phyloP scores from a whole-genome alignment of 2,113 vertebrate genomes.

The Cebidichthys violaceus region DNA sequence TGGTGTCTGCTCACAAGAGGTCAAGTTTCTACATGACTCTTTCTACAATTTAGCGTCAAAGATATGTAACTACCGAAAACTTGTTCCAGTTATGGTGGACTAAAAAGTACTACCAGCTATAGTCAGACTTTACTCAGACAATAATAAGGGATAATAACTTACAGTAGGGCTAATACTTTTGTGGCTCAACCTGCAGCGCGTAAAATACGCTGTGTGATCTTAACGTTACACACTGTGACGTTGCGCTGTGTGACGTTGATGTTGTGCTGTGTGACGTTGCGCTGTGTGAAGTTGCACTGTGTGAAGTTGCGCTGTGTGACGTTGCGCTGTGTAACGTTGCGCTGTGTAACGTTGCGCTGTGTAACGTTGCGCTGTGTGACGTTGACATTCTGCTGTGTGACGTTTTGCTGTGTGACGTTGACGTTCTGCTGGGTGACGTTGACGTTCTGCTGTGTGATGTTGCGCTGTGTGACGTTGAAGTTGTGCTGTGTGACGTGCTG shows the following conservation, averaged over 20 bases:
- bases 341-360: no score
- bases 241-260: background rate
- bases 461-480: no score
- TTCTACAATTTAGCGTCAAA: conserved; percentile 26
- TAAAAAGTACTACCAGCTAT: background rate
- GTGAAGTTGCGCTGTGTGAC: background rate
- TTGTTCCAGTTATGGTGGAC: conserved; percentile 19
- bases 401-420: no score
- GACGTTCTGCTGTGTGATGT: no score
- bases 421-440: no score
- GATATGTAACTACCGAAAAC: background rate
- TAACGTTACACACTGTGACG: background rate
- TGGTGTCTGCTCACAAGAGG: conserved; percentile 38
- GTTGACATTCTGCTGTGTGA: no score
- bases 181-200: background rate
- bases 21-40: conserved; percentile 17
- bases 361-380: no score
- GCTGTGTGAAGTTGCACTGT: background rate
- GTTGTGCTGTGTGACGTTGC: background rate
- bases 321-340: background rate
- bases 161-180: background rate
- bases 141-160: conserved; percentile 1
- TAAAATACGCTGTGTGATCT: background rate
- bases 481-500: no score
- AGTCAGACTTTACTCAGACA: background rate